A percentile compares a stretch with the other conserved stretches of the same genome.
Evolutionary conservation across 2,888 invertebrate genomes (phyloP).

Genomic region (Nemotelus nigrinus): DNA sequence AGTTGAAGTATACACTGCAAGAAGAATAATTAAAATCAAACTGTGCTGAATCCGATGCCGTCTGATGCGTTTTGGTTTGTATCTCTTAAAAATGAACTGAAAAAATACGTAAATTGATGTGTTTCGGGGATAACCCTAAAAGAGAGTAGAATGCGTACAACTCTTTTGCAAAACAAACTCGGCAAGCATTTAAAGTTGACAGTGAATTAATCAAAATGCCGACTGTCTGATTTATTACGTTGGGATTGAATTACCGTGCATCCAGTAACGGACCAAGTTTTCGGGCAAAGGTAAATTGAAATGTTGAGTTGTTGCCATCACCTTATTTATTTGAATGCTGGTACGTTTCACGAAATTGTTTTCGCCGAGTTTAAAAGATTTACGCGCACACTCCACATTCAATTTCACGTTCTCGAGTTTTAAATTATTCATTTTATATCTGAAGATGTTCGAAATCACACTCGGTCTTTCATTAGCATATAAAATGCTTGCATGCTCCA

Average conservation of each 20-base stretch:
- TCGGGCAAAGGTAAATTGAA: too few relatives aligned
- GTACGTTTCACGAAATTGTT: too few relatives aligned
- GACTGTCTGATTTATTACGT: slow-evolving; percentile 33
- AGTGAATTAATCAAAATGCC: slow-evolving; percentile 43
- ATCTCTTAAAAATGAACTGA: slow-evolving; percentile 39
- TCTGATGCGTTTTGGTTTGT: background rate
- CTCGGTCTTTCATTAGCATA: slow-evolving; percentile 36
- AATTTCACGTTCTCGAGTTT: background rate
- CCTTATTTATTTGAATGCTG: too few relatives aligned
- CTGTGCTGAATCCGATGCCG: background rate
- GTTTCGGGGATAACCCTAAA: slow-evolving; percentile 21
- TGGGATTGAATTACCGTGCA: background rate
- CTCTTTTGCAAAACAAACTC: slow-evolving; percentile 38
- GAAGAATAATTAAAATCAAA: background rate
- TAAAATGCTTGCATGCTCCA: slow-evolving; percentile 31
- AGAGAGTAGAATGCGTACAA: slow-evolving; percentile 11
- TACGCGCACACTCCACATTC: too few relatives aligned
- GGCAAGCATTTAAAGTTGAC: slow-evolving; percentile 28
- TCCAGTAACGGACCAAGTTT: too few relatives aligned
- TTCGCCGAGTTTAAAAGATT: too few relatives aligned
- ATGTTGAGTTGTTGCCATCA: too few relatives aligned
- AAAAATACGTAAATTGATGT: slow-evolving; percentile 40
- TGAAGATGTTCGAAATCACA: slow-evolving; percentile 15
- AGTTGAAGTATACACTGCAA: background rate
- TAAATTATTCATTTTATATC: slow-evolving; percentile 19